Percentiles rank a stretch among this genome's conserved stretches.
These are phyloP conservation scores for Megalops atlanticus DNA, from an alignment of 2,113 vertebrate genomes.

Conservation along the genomic window DNA sequence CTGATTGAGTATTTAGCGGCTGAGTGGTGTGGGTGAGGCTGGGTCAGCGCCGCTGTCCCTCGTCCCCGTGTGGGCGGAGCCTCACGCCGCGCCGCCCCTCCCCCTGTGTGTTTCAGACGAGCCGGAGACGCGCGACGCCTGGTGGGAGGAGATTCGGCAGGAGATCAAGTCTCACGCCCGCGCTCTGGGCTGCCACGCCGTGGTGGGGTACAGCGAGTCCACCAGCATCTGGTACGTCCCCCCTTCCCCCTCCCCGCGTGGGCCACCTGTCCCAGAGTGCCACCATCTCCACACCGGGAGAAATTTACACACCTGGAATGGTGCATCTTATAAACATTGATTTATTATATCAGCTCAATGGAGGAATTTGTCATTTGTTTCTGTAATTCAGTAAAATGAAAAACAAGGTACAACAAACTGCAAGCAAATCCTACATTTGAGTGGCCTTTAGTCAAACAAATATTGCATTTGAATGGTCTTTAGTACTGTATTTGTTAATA, in stretches of 20 bases:
- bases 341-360: no score
- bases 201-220: constrained; percentile 96
- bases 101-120: constrained; percentile 87
- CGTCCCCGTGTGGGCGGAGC: background rate
- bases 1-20: constrained; percentile 46
- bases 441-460: no score
- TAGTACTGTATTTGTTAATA: no score
- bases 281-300: no score
- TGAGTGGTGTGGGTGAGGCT: constrained; percentile 25
- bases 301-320: no score
- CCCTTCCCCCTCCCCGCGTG: background rate
- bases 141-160: constrained; percentile 99
- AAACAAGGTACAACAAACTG: no score
- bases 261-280: no score
- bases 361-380: no score
- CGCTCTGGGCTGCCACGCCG: constrained; percentile 96
- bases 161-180: constrained; percentile 99
- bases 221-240: constrained; percentile 92
- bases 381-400: no score
- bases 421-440: no score
- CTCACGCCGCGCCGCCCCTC: background rate
- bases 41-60: background rate
- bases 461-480: no score
- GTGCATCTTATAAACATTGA: no score
- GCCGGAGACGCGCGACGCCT: constrained; percentile 95